These are phyloP conservation scores for Geopemphigus sp. DNA, from an alignment of 1,140 invertebrate species.

Conservation along the genomic window DNA sequence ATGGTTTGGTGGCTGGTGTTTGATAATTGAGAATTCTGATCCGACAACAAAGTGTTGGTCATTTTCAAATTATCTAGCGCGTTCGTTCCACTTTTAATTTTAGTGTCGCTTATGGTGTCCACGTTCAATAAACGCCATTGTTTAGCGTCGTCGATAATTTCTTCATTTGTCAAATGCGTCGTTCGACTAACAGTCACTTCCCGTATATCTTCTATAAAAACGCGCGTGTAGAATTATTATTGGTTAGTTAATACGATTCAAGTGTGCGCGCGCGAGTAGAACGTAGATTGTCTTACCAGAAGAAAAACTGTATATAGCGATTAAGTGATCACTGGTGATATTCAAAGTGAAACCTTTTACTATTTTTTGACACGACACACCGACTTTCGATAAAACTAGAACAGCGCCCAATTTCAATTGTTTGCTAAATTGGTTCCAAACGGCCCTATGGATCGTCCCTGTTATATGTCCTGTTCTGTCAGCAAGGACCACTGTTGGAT, in stretches of 20 bases:
- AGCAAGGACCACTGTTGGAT: constrained; percentile 44
- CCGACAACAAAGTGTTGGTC: not conserved
- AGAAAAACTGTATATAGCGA: constrained; percentile 42
- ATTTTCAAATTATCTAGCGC: constrained; percentile 26
- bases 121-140: not conserved
- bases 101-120: not conserved
- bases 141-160: constrained; percentile 8
- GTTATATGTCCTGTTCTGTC: constrained; percentile 37
- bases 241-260: not conserved
- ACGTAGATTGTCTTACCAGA: constrained; percentile 9
- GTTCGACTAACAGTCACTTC: constrained; percentile 28
- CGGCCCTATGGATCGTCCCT: constrained; percentile 48
- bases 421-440: constrained; percentile 41
- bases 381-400: constrained; percentile 40
- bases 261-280: not conserved
- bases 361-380: constrained; percentile 40
- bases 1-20: not conserved
- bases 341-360: constrained; percentile 40
- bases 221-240: not conserved
- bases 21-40: not conserved
- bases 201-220: constrained; percentile 2
- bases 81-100: not conserved
- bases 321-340: constrained; percentile 46
- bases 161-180: constrained; percentile 21
- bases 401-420: constrained; percentile 33